These are phyloP conservation scores for Lagodon rhomboides DNA, from an alignment of 2,797 vertebrate species.

Conservation along the genomic window DNA sequence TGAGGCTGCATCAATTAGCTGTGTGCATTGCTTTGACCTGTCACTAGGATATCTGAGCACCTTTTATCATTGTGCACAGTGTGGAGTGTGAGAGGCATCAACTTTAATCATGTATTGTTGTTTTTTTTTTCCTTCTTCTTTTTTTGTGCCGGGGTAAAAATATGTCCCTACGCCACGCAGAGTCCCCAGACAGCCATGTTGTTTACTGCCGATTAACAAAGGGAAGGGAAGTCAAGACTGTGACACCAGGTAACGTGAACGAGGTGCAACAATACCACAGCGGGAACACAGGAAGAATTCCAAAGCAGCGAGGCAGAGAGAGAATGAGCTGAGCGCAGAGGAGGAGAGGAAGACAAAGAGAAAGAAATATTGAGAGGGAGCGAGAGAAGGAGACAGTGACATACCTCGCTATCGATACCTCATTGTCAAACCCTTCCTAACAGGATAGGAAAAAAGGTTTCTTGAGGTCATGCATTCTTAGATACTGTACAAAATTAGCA, in stretches of 20 bases:
- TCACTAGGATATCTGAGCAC: slow-evolving; percentile 82
- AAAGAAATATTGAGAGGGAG: slow-evolving; percentile 32
- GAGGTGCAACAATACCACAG: slow-evolving; percentile 78
- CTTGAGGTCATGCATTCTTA: slow-evolving; percentile 21
- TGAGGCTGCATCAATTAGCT: slow-evolving; percentile 85
- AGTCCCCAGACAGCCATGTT: slow-evolving; percentile 87
- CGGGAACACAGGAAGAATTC: slow-evolving; percentile 72
- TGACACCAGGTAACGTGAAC: slow-evolving; percentile 84
- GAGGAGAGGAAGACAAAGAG: slow-evolving; percentile 32
- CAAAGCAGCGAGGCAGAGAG: slow-evolving; percentile 65
- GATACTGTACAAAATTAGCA: slow-evolving; percentile 32
- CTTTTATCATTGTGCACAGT: slow-evolving; percentile 84
- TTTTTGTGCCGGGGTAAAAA: slow-evolving; percentile 75
- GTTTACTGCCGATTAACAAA: slow-evolving; percentile 90
- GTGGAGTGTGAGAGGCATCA: slow-evolving; percentile 79
- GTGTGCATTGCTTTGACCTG: slow-evolving; percentile 84
- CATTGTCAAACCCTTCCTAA: slow-evolving; percentile 17
- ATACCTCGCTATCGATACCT: slow-evolving; percentile 33
- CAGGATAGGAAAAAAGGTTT: slow-evolving; percentile 10
- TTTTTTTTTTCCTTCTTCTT: slow-evolving; percentile 33
- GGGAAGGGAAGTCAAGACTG: slow-evolving; percentile 83
- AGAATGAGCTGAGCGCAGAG: slow-evolving; percentile 21
- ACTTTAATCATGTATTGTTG: slow-evolving; percentile 85
- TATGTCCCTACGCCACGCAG: slow-evolving; percentile 80
- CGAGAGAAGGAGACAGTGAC: slow-evolving; percentile 28